Evolutionary conservation across 2,888 invertebrate genomes (phyloP), one percentile per base, ranked within the genome.

Genomic region (Galerucella pusilla): DNA sequence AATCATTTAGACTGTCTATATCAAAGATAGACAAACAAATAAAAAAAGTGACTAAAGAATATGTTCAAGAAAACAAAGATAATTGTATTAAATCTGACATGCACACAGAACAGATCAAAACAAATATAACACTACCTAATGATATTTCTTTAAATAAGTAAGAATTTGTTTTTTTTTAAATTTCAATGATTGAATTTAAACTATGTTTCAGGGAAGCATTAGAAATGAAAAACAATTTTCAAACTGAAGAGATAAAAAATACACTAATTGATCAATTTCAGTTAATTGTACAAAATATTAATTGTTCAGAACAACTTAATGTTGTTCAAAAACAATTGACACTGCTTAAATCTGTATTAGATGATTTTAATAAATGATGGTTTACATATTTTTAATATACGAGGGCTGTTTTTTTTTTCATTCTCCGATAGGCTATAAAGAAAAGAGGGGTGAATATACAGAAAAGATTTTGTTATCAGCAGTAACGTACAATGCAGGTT

Each of bases 1-100:
- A 68, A 46, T 46, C 28, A 66, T 20, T 12, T 66, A 46, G 49
- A 20, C 49, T 66, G 10, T 66, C 46, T 14, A 49, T 14, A 66
- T 14, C 28, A 63, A 49, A 49, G 5, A 0, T 11, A 0, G 14
- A 49, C 14, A 49, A 49, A 1, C 49, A 6, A 4, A 49, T 49
- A 49, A 49, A 14, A 49, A 11, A 14, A 14, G 49, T 2, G 14
- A 14, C 49, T 12, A 11, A 49, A 49, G 12, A 46, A 46, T 12
- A 12, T 46, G 12, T 46, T 46, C 10, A 46, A 46, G 35, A 42
- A 42, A 42, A 42, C 35, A 42, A 7, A 42, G 35, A 42, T 42
- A 5, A 42, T 42, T 42, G 1, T 42, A 42, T 42, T 42, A 7
- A 42, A 42, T 42, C 35, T 42, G 35, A 42, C 35, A 49, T 14